These are phyloP conservation scores for Didymodactylos carnosus DNA, from an alignment of 2,888 invertebrate genomes.

Conservation along the genomic window DNA sequence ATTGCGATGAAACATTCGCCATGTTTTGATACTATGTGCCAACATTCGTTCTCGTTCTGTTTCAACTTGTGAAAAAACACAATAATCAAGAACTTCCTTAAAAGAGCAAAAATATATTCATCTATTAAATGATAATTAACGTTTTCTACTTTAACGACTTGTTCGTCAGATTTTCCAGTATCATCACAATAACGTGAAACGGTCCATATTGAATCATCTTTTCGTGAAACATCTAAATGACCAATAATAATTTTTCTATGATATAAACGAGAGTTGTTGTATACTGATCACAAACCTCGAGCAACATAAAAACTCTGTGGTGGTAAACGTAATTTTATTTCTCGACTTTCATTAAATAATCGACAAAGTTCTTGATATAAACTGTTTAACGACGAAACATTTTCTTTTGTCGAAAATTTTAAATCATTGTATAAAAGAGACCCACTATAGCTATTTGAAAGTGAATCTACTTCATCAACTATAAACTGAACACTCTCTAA, in stretches of 20 bases:
- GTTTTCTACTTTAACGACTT: background rate
- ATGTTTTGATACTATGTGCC: background rate
- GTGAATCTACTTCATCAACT: background rate
- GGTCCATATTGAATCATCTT: background rate
- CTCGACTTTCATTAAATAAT: background rate
- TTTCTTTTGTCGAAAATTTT: background rate
- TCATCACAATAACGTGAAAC: background rate
- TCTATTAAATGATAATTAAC: background rate
- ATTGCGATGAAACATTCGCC: background rate
- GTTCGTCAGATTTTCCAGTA: background rate
- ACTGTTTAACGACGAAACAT: background rate
- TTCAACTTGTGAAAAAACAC: background rate
- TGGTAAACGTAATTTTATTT: background rate
- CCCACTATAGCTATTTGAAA: background rate
- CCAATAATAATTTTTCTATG: background rate
- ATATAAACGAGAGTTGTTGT: background rate
- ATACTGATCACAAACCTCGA: too few relatives aligned
- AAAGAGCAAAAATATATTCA: background rate
- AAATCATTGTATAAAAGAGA: background rate
- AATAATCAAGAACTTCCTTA: background rate
- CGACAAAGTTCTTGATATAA: background rate
- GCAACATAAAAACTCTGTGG: background rate
- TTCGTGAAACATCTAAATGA: background rate
- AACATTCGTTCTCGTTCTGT: background rate
- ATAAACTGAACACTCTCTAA: background rate